phyloP scores from a whole-genome alignment of 2,888 invertebrate genomes.

The Spilosoma lubricipeda region DNA sequence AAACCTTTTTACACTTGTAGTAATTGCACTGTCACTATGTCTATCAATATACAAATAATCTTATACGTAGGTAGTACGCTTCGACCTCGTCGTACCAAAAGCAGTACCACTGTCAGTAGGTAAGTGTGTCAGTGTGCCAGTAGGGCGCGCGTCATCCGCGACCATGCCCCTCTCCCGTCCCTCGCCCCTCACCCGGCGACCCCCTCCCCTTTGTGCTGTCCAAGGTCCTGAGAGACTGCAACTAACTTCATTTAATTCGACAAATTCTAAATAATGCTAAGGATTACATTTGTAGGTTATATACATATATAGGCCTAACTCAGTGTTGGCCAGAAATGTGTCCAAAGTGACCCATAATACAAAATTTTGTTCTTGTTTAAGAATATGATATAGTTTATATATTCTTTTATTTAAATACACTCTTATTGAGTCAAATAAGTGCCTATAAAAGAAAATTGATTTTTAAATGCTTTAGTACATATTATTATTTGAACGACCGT shows the following conservation, averaged over 20 bases:
- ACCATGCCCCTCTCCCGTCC: conserved; percentile 71
- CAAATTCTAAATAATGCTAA: conserved; percentile 61
- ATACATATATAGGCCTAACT: background rate
- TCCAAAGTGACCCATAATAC: background rate
- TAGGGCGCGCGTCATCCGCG: conserved; percentile 85
- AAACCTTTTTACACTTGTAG: conserved; percentile 17
- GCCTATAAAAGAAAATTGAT: background rate
- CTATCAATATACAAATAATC: conserved; percentile 55
- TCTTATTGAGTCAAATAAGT: background rate
- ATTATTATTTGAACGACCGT: background rate
- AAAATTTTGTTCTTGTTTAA: too few species aligned
- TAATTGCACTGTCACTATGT: conserved; percentile 32
- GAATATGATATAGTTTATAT: too few species aligned
- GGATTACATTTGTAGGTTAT: conserved; percentile 29
- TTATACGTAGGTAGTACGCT: conserved; percentile 79
- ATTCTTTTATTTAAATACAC: background rate
- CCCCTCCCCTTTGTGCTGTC: conserved; percentile 61
- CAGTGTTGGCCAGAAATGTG: background rate
- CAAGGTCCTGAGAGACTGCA: conserved; percentile 83
- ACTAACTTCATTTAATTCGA: conserved; percentile 66
- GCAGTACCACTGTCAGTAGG: conserved; percentile 86
- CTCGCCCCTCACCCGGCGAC: conserved; percentile 47
- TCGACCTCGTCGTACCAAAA: conserved; percentile 84
- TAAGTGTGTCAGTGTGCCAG: conserved; percentile 86
- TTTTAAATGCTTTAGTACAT: background rate